Evolutionary conservation across 2,888 invertebrate species (phyloP).

Genomic region (Andrena haemorrhoa): DNA sequence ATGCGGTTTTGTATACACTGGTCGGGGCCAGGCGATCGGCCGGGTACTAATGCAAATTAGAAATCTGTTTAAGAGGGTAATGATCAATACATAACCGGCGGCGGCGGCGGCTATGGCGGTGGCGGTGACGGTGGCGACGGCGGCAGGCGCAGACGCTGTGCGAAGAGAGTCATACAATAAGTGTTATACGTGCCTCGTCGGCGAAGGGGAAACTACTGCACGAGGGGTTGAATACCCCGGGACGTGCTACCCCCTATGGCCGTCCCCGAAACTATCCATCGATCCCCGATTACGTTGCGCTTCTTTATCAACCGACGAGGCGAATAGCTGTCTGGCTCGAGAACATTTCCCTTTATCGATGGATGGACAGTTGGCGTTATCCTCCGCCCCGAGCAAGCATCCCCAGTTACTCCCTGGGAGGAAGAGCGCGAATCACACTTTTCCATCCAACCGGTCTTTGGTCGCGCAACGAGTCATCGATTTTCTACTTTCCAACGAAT

Average conservation of each 20-base stretch:
- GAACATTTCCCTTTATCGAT: conserved; percentile 46
- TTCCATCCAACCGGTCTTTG: neutral
- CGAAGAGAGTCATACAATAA: conserved; percentile 74
- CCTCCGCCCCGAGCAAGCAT: neutral
- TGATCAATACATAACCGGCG: conserved; percentile 83
- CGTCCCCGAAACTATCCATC: conserved; percentile 74
- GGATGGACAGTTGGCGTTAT: conserved; percentile 13
- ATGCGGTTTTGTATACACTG: conserved; percentile 67
- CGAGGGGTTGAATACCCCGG: conserved; percentile 66
- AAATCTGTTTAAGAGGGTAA: conserved; percentile 84
- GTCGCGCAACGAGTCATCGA: neutral
- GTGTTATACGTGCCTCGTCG: conserved; percentile 69
- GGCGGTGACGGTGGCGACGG: conserved; percentile 60
- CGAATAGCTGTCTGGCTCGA: neutral
- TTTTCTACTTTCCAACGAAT: neutral
- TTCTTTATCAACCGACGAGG: conserved; percentile 77
- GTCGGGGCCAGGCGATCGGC: conserved; percentile 70
- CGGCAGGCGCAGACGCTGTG: conserved; percentile 82
- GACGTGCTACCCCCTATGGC: conserved; percentile 81
- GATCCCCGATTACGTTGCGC: conserved; percentile 54
- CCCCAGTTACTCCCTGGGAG: neutral
- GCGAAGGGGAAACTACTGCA: conserved; percentile 60
- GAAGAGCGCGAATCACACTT: neutral
- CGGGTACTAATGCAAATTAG: conserved; percentile 82
- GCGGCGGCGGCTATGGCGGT: conserved; percentile 61